Percentiles rank a stretch among this genome's conserved stretches.
Conservation (phyloP, 2,797 vertebrate species). For the Perodicticus potto region DNA sequence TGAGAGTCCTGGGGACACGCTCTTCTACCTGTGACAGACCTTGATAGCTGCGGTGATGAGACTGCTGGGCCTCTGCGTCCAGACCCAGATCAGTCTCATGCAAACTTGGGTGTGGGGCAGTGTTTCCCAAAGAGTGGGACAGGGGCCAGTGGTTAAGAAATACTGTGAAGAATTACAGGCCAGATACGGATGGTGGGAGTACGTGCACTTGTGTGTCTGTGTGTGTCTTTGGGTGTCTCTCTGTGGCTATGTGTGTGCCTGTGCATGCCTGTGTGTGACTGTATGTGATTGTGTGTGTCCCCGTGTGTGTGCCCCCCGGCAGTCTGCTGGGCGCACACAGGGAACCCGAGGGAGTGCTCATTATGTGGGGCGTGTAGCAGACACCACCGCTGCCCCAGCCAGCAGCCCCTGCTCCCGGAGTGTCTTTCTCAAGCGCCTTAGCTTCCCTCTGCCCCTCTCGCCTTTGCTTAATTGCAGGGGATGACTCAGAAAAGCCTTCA, state of each 20-base stretch:
- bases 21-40: not conserved
- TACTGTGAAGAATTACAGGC: not conserved
- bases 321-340: constrained; percentile 76
- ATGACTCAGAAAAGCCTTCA: constrained; percentile 89
- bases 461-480: constrained; percentile 90
- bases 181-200: accelerated
- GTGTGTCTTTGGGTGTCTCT: not conserved
- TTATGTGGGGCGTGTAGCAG: constrained; percentile 83
- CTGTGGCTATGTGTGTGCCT: not conserved
- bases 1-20: not conserved
- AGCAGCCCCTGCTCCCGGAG: constrained; percentile 87
- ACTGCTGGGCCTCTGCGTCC: not conserved
- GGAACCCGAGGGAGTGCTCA: constrained; percentile 75
- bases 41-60: accelerated
- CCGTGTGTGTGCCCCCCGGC: not conserved
- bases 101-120: not conserved
- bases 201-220: accelerated
- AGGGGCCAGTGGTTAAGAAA: not conserved
- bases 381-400: constrained; percentile 78
- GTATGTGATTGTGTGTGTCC: too few species aligned
- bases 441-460: constrained; percentile 86
- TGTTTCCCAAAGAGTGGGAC: not conserved
- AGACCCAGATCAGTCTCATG: not conserved
- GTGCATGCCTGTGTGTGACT: not conserved
- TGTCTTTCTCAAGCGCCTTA: constrained; percentile 86